Evolutionary conservation across 2,797 vertebrate genomes (phyloP), one percentile per base, ranked within the genome.

Genomic region (Chromobotia macracanthus): DNA sequence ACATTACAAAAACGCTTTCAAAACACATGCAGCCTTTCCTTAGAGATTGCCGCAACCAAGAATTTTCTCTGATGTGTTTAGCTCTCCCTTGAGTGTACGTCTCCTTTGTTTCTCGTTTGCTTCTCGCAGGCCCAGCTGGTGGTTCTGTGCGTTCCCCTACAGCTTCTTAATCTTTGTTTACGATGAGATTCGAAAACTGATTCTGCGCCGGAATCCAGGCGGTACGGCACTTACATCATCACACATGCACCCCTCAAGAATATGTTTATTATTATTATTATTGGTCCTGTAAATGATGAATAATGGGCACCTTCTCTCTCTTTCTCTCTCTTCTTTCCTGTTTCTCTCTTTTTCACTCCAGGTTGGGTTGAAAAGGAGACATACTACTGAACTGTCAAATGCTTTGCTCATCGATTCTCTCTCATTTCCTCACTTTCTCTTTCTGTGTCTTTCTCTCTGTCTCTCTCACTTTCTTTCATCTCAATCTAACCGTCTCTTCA

Each of bases 151-250:
- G 31, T 96, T 97, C 91, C 96, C 96, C 3, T 97, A 97, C 93
- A 97, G 96, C 89, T 96, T 97, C 93, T 95, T 97, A 90, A 97
- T 97, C 92, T 97, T 97, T 88, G 92, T 97, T 90, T 97, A 97
- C 18, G 96, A 97, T 69, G 96, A 97, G 87, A 95, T 97, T 83
- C 94, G 96, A 87, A 97, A 97, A 90, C 95, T 97, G 89, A 95
- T 97, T 88, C 92, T 96, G 80, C 95, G 96, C 86, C 93, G 95
- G 88, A 95, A 95, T 92, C 95, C 95, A 0, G 95, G 96, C 94
- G 96, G 96, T 96, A 86, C 65, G 81, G 8, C 72, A 53, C 55
- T 48, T 72, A 19, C 0, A 31, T n/a, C 18, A 51, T 53, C 19
- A 2, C 53, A 55, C 53, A 21, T 9, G 53, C 53, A 21, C 31